Evolutionary conservation across 2,113 vertebrate species (phyloP).

Genomic region (Nothoprocta pentlandii): DNA sequence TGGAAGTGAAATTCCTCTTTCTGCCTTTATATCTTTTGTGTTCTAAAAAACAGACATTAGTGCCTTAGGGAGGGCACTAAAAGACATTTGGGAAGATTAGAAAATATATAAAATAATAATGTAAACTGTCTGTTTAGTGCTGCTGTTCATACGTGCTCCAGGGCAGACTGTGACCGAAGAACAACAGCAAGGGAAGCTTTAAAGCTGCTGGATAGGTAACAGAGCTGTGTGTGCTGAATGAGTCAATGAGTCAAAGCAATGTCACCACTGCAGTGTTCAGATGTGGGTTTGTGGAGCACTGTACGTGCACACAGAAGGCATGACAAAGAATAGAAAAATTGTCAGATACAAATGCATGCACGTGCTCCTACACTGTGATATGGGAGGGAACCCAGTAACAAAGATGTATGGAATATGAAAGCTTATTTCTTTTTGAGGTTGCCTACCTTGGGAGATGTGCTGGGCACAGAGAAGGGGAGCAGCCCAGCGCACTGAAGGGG

Average conservation of each 20-base stretch:
- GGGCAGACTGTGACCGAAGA: not conserved
- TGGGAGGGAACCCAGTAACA: not conserved
- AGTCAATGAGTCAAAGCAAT: too few species aligned
- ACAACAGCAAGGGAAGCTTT: not conserved
- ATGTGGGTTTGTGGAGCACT: not conserved
- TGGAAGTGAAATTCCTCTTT: not conserved
- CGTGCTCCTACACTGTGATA: fast-evolving
- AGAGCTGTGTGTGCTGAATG: not conserved
- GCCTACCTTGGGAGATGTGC: not conserved
- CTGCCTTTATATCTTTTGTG: not conserved
- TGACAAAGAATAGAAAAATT: not conserved
- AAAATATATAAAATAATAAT: too few species aligned
- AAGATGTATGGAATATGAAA: fast-evolving
- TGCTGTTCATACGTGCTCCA: not conserved
- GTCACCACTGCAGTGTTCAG: not conserved
- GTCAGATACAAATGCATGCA: not conserved
- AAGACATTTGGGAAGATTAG: not conserved
- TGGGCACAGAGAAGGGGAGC: not conserved
- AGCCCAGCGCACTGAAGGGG: not conserved
- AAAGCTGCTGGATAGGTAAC: not conserved
- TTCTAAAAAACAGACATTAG: not conserved
- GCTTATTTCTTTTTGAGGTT: not conserved
- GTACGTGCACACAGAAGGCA: not conserved
- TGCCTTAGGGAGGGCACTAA: not conserved
- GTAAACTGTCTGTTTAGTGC: not conserved